Evolutionary conservation across 2,797 vertebrate genomes (phyloP).

Genomic region (Siniperca undulata): DNA sequence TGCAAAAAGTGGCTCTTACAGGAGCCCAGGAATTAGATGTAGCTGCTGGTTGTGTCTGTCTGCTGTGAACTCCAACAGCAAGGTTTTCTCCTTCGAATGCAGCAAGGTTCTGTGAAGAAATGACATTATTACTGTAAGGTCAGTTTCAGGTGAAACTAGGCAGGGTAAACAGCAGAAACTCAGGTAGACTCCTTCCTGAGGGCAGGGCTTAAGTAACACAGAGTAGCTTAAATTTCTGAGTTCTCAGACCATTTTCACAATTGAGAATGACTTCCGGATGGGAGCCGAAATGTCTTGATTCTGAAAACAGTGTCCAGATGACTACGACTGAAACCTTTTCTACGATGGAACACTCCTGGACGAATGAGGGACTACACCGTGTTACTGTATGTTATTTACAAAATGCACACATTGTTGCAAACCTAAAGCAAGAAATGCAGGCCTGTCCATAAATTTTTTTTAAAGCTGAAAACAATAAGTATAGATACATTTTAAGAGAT

Average conservation of each 20-base stretch:
- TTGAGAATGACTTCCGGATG: too few relatives aligned
- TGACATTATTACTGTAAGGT: neutral
- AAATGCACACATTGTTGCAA: conserved; percentile 7
- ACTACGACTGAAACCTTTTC: too few relatives aligned
- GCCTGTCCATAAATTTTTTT: neutral
- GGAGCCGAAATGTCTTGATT: too few relatives aligned
- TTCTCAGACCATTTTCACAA: too few relatives aligned
- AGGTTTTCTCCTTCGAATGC: conserved; percentile 9
- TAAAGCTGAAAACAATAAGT: neutral
- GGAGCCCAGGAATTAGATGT: conserved; percentile 29
- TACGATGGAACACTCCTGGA: too few relatives aligned
- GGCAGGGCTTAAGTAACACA: too few relatives aligned
- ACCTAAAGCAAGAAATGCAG: neutral
- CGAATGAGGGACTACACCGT: too few relatives aligned
- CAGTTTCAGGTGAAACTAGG: too few relatives aligned
- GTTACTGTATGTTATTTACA: neutral
- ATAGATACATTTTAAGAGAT: neutral
- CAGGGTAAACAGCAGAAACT: too few relatives aligned
- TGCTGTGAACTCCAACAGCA: conserved; percentile 8
- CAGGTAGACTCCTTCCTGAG: too few relatives aligned
- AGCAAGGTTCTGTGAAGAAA: conserved; percentile 47
- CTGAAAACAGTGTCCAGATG: too few relatives aligned
- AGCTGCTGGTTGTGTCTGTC: neutral
- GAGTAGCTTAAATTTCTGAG: too few relatives aligned
- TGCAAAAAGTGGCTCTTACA: conserved; percentile 19